phyloP scores from a whole-genome alignment of 2,888 invertebrate genomes.

The Didymodactylos carnosus region DNA sequence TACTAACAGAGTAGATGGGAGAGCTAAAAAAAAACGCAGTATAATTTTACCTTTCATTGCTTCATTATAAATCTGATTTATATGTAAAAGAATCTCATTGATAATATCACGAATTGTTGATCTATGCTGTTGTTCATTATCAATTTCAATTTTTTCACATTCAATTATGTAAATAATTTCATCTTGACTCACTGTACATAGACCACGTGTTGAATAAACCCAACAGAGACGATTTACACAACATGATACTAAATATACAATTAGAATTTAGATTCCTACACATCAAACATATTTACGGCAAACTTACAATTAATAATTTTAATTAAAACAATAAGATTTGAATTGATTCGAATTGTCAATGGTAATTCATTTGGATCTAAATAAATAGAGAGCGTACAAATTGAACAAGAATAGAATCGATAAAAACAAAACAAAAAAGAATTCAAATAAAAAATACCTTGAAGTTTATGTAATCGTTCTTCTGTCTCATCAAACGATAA shows the following conservation, averaged over 20 bases:
- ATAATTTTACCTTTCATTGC: slow-evolving; percentile 32
- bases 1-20: no score
- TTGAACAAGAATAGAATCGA: neutral
- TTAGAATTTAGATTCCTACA: no score
- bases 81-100: slow-evolving; percentile 52
- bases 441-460: neutral
- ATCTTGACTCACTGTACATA: slow-evolving; percentile 60
- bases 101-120: no score
- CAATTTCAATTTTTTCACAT: slow-evolving; percentile 33
- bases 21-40: no score
- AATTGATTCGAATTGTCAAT: neutral
- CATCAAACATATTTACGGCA: no score
- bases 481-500: neutral
- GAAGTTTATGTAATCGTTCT: neutral
- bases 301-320: neutral
- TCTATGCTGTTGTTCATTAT: slow-evolving; percentile 43
- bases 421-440: neutral
- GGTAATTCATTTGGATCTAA: neutral
- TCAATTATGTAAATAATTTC: slow-evolving; percentile 57
- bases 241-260: neutral
- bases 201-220: slow-evolving; percentile 55
- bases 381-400: neutral
- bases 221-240: slow-evolving; percentile 34
- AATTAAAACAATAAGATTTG: neutral
- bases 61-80: slow-evolving; percentile 48